Percentiles rank a stretch among this genome's conserved stretches.
Evolutionary conservation across 2,113 vertebrate species (phyloP).

Genomic region (Guaruba guarouba): DNA sequence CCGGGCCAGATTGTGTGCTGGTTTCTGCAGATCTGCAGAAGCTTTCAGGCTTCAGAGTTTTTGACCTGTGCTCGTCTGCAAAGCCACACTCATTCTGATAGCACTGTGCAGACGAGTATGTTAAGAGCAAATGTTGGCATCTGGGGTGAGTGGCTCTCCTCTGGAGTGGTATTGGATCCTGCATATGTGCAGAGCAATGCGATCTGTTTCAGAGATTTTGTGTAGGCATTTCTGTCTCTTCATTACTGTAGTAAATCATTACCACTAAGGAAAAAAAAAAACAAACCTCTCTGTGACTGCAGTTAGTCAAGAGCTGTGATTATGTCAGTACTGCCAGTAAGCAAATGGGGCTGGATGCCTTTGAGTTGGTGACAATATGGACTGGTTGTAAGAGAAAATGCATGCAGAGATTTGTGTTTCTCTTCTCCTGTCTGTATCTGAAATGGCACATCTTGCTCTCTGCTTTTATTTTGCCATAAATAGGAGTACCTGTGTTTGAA

Average conservation of each 20-base stretch:
- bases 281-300: neutral
- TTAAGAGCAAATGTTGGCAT: neutral
- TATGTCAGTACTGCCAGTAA: conserved; percentile 7
- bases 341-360: conserved; percentile 11
- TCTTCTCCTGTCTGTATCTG: neutral
- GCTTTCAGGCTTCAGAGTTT: neutral
- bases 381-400: neutral
- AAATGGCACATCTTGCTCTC: neutral
- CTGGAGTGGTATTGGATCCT: neutral
- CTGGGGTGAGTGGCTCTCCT: neutral
- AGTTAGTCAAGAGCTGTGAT: conserved; percentile 41
- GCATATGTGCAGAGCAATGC: conserved; percentile 1
- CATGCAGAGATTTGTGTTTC: neutral
- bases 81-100: neutral
- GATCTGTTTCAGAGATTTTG: conserved; percentile 35
- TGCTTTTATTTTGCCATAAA: conserved; percentile 52
- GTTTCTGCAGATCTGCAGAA: neutral
- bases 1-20: neutral
- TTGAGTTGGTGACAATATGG: neutral
- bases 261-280: neutral
- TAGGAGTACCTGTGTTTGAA: conserved; percentile 24
- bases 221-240: conserved; percentile 44
- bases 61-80: neutral
- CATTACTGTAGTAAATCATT: conserved; percentile 22
- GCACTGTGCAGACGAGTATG: neutral